Evolutionary conservation across 2,113 vertebrate species (phyloP).

Genomic region (Anoplopoma fimbria): DNA sequence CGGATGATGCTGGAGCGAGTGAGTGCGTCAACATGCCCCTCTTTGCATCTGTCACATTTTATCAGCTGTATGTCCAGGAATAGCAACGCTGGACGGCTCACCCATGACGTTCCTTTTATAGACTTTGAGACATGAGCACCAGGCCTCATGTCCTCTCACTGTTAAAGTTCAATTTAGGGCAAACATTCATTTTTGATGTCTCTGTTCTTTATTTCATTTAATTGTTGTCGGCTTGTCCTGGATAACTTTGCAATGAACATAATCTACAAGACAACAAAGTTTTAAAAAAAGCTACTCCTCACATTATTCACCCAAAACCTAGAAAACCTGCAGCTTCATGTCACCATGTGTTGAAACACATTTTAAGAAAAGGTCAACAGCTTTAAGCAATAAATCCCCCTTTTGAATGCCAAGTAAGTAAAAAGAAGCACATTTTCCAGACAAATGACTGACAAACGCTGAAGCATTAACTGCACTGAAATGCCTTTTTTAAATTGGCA

Average conservation of each 20-base stretch:
- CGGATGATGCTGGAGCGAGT: slow-evolving; percentile 57
- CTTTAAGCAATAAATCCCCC: not conserved
- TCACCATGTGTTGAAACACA: not conserved
- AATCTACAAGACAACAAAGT: not conserved
- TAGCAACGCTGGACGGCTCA: slow-evolving; percentile 85
- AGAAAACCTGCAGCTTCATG: not conserved
- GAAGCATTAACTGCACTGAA: not conserved
- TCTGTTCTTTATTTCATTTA: not conserved
- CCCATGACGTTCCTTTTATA: slow-evolving; percentile 92
- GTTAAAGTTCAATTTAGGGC: slow-evolving; percentile 18
- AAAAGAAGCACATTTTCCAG: not conserved
- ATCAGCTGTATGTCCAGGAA: slow-evolving; percentile 92
- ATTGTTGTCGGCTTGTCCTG: not conserved
- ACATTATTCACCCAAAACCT: not conserved
- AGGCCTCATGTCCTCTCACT: slow-evolving; percentile 62
- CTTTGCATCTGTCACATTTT: slow-evolving; percentile 92
- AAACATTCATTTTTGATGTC: not conserved
- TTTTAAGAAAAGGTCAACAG: not conserved
- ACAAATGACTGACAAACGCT: not conserved
- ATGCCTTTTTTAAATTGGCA: not conserved
- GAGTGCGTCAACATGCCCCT: slow-evolving; percentile 86
- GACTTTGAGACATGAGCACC: slow-evolving; percentile 80
- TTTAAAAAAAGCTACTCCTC: not conserved
- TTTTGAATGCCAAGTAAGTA: not conserved
- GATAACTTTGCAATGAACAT: not conserved